phyloP scores from a whole-genome alignment of 2,888 invertebrate species.

The Drosophila aldrichi region DNA sequence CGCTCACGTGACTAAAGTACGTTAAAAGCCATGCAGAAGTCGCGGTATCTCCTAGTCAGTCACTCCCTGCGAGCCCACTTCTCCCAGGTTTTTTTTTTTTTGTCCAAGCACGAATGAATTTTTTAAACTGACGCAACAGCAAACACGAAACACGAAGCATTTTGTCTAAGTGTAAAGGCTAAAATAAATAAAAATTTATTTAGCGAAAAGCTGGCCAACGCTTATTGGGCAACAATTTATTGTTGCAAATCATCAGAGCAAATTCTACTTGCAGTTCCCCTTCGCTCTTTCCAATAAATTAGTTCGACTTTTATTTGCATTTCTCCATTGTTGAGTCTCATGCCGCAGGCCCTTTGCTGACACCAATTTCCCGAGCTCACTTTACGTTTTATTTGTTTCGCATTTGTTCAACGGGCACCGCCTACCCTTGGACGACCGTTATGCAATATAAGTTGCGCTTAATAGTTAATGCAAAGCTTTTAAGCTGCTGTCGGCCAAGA shows the following conservation, averaged over 20 bases:
- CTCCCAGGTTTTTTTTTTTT: neutral
- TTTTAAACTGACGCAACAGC: constrained; percentile 43
- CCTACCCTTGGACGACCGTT: constrained; percentile 38
- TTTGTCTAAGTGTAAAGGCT: constrained; percentile 22
- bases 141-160: constrained; percentile 23
- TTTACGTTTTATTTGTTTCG: constrained; percentile 55
- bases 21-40: no score
- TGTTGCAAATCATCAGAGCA: constrained; percentile 52
- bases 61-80: neutral
- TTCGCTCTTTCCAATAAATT: constrained; percentile 30
- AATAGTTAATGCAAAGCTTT: constrained; percentile 82
- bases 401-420: constrained; percentile 18
- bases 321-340: constrained; percentile 25
- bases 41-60: neutral
- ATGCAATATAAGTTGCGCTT: constrained; percentile 76
- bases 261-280: neutral
- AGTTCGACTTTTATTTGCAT: constrained; percentile 48
- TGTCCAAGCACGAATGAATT: constrained; percentile 51
- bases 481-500: constrained; percentile 64
- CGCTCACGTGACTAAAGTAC: no score
- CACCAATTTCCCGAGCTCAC: constrained; percentile 61
- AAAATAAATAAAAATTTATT: constrained; percentile 64
- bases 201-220: constrained; percentile 42
- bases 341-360: constrained; percentile 58
- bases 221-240: constrained; percentile 56